Evolutionary conservation across 2,113 vertebrate genomes (phyloP).

Genomic region (Psilopogon haemacephalus): DNA sequence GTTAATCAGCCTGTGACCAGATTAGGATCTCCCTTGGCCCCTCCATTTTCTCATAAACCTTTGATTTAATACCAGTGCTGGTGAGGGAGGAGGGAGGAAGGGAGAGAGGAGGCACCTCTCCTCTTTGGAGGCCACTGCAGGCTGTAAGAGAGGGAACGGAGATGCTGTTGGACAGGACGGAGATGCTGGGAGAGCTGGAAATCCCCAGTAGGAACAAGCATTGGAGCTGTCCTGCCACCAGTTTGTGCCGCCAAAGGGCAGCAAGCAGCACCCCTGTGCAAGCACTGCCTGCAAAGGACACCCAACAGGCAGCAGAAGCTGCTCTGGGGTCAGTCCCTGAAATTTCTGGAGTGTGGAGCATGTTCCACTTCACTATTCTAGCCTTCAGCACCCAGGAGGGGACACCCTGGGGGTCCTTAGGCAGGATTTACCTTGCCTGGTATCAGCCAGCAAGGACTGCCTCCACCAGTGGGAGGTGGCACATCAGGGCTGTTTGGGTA

Average conservation of each 20-base stretch:
- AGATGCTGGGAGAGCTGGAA: background rate
- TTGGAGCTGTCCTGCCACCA: background rate
- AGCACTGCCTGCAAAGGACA: fast-evolving
- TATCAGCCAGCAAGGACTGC: background rate
- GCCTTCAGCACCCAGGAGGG: fast-evolving
- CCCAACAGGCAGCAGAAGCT: background rate
- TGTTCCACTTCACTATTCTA: fast-evolving
- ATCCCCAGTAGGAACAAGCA: background rate
- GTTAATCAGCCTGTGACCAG: slow-evolving; percentile 69
- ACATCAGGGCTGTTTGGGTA: background rate
- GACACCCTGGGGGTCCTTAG: background rate
- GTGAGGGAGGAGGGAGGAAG: background rate
- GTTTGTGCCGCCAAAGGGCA: background rate
- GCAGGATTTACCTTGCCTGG: background rate
- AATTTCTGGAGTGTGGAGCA: fast-evolving
- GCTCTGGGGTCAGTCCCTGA: background rate
- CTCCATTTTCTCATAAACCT: slow-evolving; percentile 70
- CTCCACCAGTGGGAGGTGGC: background rate
- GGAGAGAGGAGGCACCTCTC: background rate
- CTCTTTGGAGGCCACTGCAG: fast-evolving
- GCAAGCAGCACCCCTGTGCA: fast-evolving
- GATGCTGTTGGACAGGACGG: background rate
- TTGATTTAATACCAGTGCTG: slow-evolving; percentile 45
- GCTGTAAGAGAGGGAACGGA: background rate
- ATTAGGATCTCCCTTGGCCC: slow-evolving; percentile 68